A percentile compares a stretch with the other conserved stretches of the same genome.
phyloP scores from a whole-genome alignment of 2,797 vertebrate species.

The Corythornis leucogaster region DNA sequence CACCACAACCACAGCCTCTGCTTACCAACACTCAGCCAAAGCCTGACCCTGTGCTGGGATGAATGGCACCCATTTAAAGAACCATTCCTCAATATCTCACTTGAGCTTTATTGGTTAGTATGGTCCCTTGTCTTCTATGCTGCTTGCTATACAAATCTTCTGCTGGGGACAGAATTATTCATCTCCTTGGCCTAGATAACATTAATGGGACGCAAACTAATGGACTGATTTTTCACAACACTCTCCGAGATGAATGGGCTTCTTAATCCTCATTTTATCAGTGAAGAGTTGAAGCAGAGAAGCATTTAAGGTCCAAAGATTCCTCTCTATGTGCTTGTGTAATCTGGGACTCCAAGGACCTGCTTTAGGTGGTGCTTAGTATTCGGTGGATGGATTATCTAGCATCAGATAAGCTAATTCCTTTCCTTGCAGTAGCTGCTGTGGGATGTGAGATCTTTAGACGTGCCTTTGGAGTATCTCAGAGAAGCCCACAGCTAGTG shows the following conservation, averaged over 20 bases:
- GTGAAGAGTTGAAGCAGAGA: constrained; percentile 1
- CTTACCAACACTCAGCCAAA: not conserved
- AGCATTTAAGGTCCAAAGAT: constrained; percentile 6
- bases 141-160: constrained; percentile 17
- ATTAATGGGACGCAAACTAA: constrained; percentile 57
- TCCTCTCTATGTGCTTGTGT: not conserved
- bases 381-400: not conserved
- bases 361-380: not conserved
- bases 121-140: not conserved
- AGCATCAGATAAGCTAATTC: not conserved
- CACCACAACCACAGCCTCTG: not conserved
- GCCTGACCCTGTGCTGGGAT: not conserved
- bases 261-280: constrained; percentile 51
- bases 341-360: not conserved
- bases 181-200: constrained; percentile 52
- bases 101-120: not conserved
- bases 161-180: constrained; percentile 50
- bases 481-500: not conserved
- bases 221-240: constrained; percentile 48
- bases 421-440: not conserved
- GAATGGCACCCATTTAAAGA: not conserved
- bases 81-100: not conserved
- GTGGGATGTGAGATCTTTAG: not conserved
- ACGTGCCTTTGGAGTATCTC: not conserved
- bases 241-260: constrained; percentile 19